Evolutionary conservation across 2,113 vertebrate genomes (phyloP), one percentile per base, ranked within the genome.

Genomic region (Tamias sibiricus): DNA sequence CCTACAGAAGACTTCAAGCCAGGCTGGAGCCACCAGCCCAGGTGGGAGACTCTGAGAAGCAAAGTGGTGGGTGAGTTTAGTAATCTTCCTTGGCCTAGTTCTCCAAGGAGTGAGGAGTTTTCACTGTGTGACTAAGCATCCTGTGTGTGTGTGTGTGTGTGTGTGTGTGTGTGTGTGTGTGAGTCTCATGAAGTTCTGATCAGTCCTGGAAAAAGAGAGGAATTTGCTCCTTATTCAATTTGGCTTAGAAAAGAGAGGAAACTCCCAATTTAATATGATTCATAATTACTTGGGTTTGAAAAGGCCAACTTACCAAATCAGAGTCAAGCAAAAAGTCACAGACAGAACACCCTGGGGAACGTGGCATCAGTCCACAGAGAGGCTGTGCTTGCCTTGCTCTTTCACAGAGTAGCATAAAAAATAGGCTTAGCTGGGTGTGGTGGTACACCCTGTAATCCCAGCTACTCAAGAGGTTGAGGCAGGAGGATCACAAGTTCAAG

Each of bases 221-320:
- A 47, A 79, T 42, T 24, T 64, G 32, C 37, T 90, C 5, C 44
- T 90, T 90, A 35, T 81, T 47, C 37, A 77, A 28, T 16, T 12
- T 83, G 76, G 12, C 81, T 77, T 90, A 64, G 42, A 77, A 89
- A 94, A 86, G 44, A 90, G 14, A 82, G 28, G 64, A 88, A 81
- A 81, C 1, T 44, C 5, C 11, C 57, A 76, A 35, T 20, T 49
- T 64, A 69, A 79, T 14, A 16, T 28, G 28, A 91, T 3, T 59
- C 66, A 57, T 62, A 35, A 72, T 80, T 32, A n/a, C 22, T 42
- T 91, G 35, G 81, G 59, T 90, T 57, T 76, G 68, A 37, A 49
- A 90, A 92, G 92, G 42, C 8, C 69, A 86, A 49, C 49, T 47
- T 81, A n/a, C 68, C 35, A 44, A 75, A 71, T 44, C 54, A 52